Evolutionary conservation across 2,888 invertebrate species (phyloP), one percentile per base, ranked within the genome.

Genomic region (Drosophila meridionalis): DNA sequence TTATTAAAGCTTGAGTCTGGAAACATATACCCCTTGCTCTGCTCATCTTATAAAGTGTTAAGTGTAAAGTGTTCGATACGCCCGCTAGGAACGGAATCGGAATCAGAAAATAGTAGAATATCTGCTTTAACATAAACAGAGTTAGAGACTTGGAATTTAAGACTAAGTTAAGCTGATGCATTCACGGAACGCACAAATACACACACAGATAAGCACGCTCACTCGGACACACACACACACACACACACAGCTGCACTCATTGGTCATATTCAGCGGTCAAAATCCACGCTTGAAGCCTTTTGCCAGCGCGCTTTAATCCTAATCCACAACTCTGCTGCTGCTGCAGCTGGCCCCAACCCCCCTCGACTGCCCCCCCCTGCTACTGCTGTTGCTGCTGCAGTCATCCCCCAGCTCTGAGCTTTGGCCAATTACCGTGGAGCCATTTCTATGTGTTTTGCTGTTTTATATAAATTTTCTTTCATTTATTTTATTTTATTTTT

Each of bases 351-450:
- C 9, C 34, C 11, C 34, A 32, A 32, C 4, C 34, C n/a, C 6
- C 30, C 20, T 3, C 2, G n/a, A 4, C 57, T 5, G 2, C 36
- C 2, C 28, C 28, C 43, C 32, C 5, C 3, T 4, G 20, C 20
- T 26, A 3, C 11, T 11, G 9, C 26, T 28, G 47, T 8, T 48
- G 32, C 32, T 50, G 50, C n/a, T 5, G 20, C 32, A 40, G 12
- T 20, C 2, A 5, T 20, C 20, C 40, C 47, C 30, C 34, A 30
- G 5, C 9, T n/a, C 30, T 32, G 40, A 50, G 42, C n/a, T 45
- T 30, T 42, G 53, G 47, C 47, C 69, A 80, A 71, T 64, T 67
- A 71, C 70, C 59, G 50, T 28, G 59, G 66, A 85, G 69, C 55
- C 56, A 45, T 69, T 69, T 34, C 56, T n/a, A 42, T 52, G 42